These are phyloP conservation scores for Aricia artaxerxes DNA, from an alignment of 2,888 invertebrate genomes.

Conservation along the genomic window DNA sequence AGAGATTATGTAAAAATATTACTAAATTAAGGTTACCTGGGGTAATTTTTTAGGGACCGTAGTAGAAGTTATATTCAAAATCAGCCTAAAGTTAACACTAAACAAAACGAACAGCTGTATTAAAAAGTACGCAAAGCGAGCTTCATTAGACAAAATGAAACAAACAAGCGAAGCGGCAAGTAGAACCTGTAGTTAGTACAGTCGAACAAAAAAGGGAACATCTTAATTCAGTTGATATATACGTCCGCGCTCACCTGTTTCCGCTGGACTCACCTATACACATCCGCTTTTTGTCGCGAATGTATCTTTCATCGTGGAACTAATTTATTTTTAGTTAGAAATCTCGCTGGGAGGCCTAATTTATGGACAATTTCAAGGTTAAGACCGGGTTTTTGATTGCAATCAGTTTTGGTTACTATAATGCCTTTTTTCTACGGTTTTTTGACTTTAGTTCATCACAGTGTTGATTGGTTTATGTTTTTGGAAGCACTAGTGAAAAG, in stretches of 20 bases:
- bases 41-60: not conserved
- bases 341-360: not conserved
- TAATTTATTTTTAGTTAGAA: conserved; percentile 16
- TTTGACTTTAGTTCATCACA: too few relatives aligned
- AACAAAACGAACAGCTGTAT: not conserved
- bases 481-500: too few relatives aligned
- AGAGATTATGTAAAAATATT: too few relatives aligned
- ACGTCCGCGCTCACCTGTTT: conserved; percentile 45
- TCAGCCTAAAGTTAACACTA: not conserved
- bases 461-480: too few relatives aligned
- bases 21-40: too few relatives aligned
- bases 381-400: not conserved
- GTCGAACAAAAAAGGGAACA: conserved; percentile 30
- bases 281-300: conserved; percentile 31
- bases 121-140: not conserved
- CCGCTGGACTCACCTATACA: conserved; percentile 41
- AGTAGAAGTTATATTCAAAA: not conserved
- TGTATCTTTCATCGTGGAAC: conserved; percentile 8
- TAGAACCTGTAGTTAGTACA: not conserved
- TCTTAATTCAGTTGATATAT: conserved; percentile 39
- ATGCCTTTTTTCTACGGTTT: too few relatives aligned
- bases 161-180: not conserved
- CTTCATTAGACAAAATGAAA: not conserved
- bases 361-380: not conserved
- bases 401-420: not conserved